Conservation (phyloP, 2,113 vertebrate species). For the Pagrus major region DNA sequence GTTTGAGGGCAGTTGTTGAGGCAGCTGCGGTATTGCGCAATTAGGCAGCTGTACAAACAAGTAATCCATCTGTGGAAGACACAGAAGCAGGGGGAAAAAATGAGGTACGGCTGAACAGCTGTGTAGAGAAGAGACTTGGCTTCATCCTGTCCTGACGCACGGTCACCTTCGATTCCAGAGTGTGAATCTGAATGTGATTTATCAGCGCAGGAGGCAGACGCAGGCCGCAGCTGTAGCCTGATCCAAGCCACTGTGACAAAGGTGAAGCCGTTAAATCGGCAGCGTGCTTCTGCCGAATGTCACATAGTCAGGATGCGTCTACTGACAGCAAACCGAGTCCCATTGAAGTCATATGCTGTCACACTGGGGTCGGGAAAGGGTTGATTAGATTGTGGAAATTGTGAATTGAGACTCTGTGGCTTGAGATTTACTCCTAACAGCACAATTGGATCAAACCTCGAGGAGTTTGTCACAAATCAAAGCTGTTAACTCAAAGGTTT, state of each 20-base stretch:
- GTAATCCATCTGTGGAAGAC: conserved; percentile 28
- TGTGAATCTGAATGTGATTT: conserved; percentile 11
- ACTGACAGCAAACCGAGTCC: not conserved
- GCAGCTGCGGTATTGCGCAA: conserved; percentile 49
- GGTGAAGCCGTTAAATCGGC: conserved; percentile 31
- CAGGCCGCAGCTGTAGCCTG: conserved; percentile 24
- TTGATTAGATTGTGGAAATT: conserved; percentile 5
- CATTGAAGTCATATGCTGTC: not conserved
- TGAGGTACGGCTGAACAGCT: conserved; percentile 11
- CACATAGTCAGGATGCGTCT: conserved; percentile 9
- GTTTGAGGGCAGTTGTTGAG: conserved; percentile 41
- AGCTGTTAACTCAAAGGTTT: not conserved
- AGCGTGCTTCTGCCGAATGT: conserved; percentile 18
- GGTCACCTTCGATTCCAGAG: not conserved
- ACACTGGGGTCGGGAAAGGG: not conserved
- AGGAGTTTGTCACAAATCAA: conserved; percentile 10
- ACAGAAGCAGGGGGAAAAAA: not conserved
- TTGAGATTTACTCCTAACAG: not conserved
- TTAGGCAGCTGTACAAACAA: conserved; percentile 65
- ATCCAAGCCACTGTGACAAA: conserved; percentile 41
- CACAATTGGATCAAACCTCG: not conserved
- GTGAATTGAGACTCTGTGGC: not conserved
- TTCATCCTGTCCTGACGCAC: conserved; percentile 13
- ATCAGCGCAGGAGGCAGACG: not conserved
- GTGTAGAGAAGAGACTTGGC: conserved; percentile 17